Evolutionary conservation across 2,113 vertebrate species (phyloP).

Genomic region (Cyprinodon variegatus): DNA sequence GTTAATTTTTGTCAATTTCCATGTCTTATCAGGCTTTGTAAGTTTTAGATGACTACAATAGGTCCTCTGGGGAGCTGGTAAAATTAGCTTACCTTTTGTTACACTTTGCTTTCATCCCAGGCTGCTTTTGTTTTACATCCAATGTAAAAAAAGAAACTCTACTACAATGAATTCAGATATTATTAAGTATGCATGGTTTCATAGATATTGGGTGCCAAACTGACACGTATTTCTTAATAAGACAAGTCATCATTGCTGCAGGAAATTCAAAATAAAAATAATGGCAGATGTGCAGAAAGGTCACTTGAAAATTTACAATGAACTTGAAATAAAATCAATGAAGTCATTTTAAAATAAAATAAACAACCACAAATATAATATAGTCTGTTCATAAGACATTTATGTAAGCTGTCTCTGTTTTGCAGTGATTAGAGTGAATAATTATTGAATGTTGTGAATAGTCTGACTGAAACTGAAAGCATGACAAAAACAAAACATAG

Average conservation of each 20-base stretch:
- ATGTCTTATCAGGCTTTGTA: slow-evolving; percentile 13
- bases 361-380: not conserved
- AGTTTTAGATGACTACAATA: slow-evolving; percentile 23
- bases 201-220: slow-evolving; percentile 33
- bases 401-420: slow-evolving; percentile 21
- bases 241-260: slow-evolving; percentile 33
- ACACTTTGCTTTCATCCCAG: slow-evolving; percentile 12
- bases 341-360: slow-evolving; percentile 9
- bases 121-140: slow-evolving; percentile 8
- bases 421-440: slow-evolving; percentile 48
- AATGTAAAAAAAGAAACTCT: slow-evolving; percentile 3
- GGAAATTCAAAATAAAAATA: slow-evolving; percentile 44
- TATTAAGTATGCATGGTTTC: slow-evolving; percentile 37
- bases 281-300: slow-evolving; percentile 44
- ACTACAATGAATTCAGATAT: slow-evolving; percentile 18
- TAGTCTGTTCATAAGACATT: not conserved
- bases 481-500: slow-evolving; percentile 29
- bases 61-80: slow-evolving; percentile 21
- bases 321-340: slow-evolving; percentile 17
- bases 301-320: slow-evolving; percentile 24
- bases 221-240: slow-evolving; percentile 29
- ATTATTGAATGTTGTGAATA: slow-evolving; percentile 35
- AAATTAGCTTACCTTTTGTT: slow-evolving; percentile 31
- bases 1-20: slow-evolving; percentile 64
- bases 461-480: slow-evolving; percentile 16